Evolutionary conservation across 2,888 invertebrate species (phyloP).

Genomic region (Lymantria monacha): DNA sequence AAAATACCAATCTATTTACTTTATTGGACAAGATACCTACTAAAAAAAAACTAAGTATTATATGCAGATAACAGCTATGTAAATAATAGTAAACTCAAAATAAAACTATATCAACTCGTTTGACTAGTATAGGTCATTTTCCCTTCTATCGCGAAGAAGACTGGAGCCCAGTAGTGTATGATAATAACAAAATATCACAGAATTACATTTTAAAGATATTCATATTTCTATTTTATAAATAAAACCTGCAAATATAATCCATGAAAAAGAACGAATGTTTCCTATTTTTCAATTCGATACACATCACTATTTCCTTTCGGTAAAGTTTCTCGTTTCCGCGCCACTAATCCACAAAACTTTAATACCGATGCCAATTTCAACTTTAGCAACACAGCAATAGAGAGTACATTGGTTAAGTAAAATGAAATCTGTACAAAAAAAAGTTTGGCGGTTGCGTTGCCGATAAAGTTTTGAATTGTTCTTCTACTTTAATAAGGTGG

Average conservation of each 20-base stretch:
- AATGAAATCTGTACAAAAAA: constrained; percentile 15
- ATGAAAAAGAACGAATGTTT: not conserved
- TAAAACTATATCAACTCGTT: too few species aligned
- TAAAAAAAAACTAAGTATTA: too few species aligned
- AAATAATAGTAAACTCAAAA: too few species aligned
- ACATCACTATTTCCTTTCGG: constrained; percentile 30
- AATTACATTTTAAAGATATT: too few species aligned
- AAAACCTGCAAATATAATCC: not conserved
- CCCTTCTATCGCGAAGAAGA: too few species aligned
- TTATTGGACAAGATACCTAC: too few species aligned
- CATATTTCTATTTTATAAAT: too few species aligned
- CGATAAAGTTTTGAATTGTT: constrained; percentile 43
- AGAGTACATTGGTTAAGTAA: constrained; percentile 30
- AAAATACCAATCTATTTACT: too few species aligned
- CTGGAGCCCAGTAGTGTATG: too few species aligned
- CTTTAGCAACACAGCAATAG: constrained; percentile 42
- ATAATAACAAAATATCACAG: too few species aligned
- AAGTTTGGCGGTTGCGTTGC: constrained; percentile 28
- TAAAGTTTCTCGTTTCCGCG: constrained; percentile 42
- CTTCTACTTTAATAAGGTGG: constrained; percentile 41
- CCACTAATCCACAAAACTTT: constrained; percentile 62
- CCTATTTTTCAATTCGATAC: constrained; percentile 5
- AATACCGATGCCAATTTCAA: constrained; percentile 50
- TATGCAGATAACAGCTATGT: too few species aligned
- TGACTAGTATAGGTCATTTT: too few species aligned